Conservation (phyloP, 2,797 vertebrate genomes). For the Lates japonicus region DNA sequence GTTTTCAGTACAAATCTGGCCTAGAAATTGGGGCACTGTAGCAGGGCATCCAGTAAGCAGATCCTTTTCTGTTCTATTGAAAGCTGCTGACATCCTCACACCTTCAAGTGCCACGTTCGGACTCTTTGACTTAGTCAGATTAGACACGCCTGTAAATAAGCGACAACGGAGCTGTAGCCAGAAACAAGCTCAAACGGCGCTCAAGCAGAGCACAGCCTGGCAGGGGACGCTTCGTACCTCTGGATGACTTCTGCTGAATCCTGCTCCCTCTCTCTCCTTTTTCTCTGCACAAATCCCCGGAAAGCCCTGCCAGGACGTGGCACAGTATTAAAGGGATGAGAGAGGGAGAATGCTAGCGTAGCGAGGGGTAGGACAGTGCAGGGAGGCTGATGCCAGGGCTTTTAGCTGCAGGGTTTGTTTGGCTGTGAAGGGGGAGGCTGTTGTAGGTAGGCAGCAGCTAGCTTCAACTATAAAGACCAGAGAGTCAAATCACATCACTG, state of each 20-base stretch:
- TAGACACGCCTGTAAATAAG: constrained; percentile 60
- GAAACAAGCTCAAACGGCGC: constrained; percentile 38
- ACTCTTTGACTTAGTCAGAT: constrained; percentile 59
- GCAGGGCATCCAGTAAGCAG: constrained; percentile 17
- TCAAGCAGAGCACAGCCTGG: constrained; percentile 34
- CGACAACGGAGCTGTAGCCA: constrained; percentile 25
- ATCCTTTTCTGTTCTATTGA: constrained; percentile 34
- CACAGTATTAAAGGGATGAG: constrained; percentile 80
- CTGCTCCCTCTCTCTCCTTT: constrained; percentile 92
- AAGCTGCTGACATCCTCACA: constrained; percentile 47
- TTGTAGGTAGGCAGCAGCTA: constrained; percentile 53
- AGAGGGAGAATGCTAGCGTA: constrained; percentile 66
- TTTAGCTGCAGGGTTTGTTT: constrained; percentile 71
- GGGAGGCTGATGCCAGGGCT: constrained; percentile 61
- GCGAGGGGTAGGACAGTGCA: constrained; percentile 59
- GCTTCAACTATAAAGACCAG: constrained; percentile 44
- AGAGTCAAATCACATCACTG: constrained; percentile 37
- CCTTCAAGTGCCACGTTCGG: constrained; percentile 42
- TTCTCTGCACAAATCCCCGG: constrained; percentile 94
- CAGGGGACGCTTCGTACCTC: constrained; percentile 87
- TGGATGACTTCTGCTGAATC: constrained; percentile 91
- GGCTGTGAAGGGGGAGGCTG: constrained; percentile 49
- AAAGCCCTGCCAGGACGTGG: constrained; percentile 92
- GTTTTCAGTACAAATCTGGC: constrained; percentile 31
- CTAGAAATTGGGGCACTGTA: constrained; percentile 18